Percentiles rank a stretch among this genome's conserved stretches.
phyloP scores from a whole-genome alignment of 2,113 vertebrate genomes.

The Lipotes vexillifer region DNA sequence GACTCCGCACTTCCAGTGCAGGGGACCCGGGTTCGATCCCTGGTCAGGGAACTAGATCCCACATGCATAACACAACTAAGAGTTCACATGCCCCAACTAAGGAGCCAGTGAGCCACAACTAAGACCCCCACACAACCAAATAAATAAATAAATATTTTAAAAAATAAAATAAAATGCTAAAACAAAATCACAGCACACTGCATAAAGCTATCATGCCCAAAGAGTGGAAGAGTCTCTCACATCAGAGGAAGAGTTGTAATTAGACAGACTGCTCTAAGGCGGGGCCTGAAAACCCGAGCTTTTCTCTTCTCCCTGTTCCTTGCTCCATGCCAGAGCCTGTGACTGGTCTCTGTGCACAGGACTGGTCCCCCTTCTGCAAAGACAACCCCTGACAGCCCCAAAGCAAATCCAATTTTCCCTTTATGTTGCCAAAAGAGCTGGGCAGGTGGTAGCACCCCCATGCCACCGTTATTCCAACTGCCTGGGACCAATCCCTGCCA shows the following conservation, averaged over 20 bases:
- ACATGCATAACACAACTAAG: too few relatives aligned
- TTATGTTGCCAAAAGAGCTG: not conserved
- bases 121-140: too few relatives aligned
- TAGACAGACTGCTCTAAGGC: not conserved
- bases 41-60: too few relatives aligned
- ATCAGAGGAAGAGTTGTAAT: not conserved
- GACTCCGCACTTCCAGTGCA: too few relatives aligned
- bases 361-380: not conserved
- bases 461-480: not conserved
- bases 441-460: not conserved
- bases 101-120: too few relatives aligned
- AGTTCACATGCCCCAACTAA: too few relatives aligned
- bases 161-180: not conserved
- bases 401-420: conserved; percentile 17
- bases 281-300: not conserved
- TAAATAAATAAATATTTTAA: too few relatives aligned
- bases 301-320: not conserved
- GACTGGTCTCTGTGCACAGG: not conserved
- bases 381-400: not conserved
- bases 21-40: too few relatives aligned
- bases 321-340: not conserved
- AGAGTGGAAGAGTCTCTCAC: not conserved
- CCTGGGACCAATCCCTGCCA: not conserved
- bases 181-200: not conserved
- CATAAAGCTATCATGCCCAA: not conserved